Evolutionary conservation across 2,113 vertebrate genomes (phyloP).

Genomic region (Pseudorectes ferrugineus): DNA sequence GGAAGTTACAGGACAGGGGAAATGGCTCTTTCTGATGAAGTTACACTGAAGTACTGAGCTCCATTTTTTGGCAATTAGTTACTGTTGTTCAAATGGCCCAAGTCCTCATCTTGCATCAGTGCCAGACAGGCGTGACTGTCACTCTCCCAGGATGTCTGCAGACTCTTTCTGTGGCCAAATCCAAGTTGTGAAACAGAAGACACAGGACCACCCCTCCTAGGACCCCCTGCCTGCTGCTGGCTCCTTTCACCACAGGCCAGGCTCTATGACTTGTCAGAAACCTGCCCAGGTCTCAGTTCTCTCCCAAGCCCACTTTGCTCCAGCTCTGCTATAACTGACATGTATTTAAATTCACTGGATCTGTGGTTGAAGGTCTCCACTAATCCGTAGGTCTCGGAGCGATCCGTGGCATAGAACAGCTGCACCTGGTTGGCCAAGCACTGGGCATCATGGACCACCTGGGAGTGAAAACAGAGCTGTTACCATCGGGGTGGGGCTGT

Average conservation of each 20-base stretch:
- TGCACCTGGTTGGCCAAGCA: conserved; percentile 94
- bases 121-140: background rate
- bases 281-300: conserved; percentile 46
- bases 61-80: background rate
- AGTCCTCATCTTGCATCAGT: background rate
- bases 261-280: conserved; percentile 46
- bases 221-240: background rate
- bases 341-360: conserved; percentile 88
- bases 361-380: conserved; percentile 92
- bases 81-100: background rate
- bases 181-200: background rate
- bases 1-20: background rate
- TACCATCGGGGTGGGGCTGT: fast-evolving
- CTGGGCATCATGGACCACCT: conserved; percentile 90
- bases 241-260: background rate
- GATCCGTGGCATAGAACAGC: conserved; percentile 88
- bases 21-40: background rate
- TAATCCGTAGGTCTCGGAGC: conserved; percentile 76
- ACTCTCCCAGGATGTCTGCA: background rate
- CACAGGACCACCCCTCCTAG: background rate
- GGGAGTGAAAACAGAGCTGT: background rate
- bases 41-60: background rate
- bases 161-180: background rate
- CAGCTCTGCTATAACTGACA: conserved; percentile 87
- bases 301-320: conserved; percentile 84